Evolutionary conservation across 2,113 vertebrate species (phyloP).

Genomic region (Antechinus flavipes): DNA sequence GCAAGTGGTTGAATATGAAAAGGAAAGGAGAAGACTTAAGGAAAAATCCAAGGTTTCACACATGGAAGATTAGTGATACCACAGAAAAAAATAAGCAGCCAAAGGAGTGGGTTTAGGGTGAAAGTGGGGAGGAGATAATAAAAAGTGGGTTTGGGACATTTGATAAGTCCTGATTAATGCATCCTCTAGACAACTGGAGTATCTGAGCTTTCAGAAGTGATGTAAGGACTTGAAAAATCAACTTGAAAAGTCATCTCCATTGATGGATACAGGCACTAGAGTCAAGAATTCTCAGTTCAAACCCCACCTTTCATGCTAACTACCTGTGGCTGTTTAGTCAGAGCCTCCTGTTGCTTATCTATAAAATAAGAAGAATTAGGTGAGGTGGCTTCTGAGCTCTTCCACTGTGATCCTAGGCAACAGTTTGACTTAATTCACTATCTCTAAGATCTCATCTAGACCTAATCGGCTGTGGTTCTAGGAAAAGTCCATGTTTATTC

Average conservation of each 20-base stretch:
- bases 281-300: neutral
- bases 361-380: neutral
- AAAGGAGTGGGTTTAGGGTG: neutral
- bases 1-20: neutral
- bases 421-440: neutral
- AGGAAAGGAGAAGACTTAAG: neutral
- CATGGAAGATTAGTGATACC: neutral
- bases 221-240: neutral
- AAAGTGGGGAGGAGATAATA: neutral
- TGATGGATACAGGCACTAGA: neutral
- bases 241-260: neutral
- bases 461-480: neutral
- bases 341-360: neutral
- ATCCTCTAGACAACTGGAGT: neutral
- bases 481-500: neutral
- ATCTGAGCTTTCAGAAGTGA: neutral
- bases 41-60: neutral
- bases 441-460: neutral
- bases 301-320: neutral
- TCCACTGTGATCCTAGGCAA: neutral
- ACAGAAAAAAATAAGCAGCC: neutral
- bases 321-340: neutral
- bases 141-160: neutral
- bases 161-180: neutral
- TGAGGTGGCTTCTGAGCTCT: neutral